Evolutionary conservation across 2,113 vertebrate genomes (phyloP).

Genomic region (Charadrius vociferus): DNA sequence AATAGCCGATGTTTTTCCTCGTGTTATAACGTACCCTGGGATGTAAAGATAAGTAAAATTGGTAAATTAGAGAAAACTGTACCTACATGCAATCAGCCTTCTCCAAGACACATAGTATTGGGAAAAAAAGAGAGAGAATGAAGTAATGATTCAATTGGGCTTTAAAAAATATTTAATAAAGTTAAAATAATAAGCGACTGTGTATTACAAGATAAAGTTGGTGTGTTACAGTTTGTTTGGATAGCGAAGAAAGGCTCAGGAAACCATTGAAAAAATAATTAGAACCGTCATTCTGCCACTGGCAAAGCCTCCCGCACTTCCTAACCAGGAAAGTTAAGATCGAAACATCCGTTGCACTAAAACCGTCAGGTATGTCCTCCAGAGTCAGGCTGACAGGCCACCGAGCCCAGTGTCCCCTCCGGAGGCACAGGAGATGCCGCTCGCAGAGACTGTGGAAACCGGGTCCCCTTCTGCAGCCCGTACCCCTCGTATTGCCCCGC

Average conservation of each 20-base stretch:
- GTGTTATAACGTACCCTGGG: not conserved
- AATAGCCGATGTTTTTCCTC: not conserved
- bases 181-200: slow-evolving; percentile 5
- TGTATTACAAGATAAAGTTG: not conserved
- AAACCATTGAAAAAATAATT: not conserved
- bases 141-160: not conserved
- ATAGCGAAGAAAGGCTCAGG: not conserved
- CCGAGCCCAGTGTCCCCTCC: not conserved
- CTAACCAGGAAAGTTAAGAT: not conserved
- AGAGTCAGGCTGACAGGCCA: not conserved
- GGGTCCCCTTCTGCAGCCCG: not conserved
- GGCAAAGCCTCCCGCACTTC: not conserved
- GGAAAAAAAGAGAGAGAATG: not conserved
- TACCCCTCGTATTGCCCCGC: no score
- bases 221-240: not conserved
- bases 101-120: not conserved
- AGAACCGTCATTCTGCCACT: not conserved
- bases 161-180: not conserved
- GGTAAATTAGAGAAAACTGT: not conserved
- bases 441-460: not conserved
- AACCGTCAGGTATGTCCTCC: not conserved
- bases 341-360: no score
- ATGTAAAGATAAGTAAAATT: not conserved
- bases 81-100: not conserved
- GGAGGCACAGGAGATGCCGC: not conserved